phyloP scores from a whole-genome alignment of 2,888 invertebrate species.

The Hecatera dysodea region DNA sequence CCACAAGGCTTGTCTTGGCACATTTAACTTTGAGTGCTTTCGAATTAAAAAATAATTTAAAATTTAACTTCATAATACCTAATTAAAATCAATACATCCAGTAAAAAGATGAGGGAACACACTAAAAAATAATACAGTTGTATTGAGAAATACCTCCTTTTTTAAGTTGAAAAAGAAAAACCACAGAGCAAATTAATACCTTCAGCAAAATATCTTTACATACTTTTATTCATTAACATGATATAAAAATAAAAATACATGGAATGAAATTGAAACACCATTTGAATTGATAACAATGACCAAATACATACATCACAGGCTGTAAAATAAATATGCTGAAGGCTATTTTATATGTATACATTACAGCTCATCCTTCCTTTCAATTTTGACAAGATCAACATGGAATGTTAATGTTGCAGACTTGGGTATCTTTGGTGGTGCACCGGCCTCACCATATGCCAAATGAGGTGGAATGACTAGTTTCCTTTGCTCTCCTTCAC shows the following conservation, averaged over 20 bases:
- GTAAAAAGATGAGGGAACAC: too few species aligned
- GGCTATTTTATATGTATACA: conserved; percentile 10
- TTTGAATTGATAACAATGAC: conserved; percentile 18
- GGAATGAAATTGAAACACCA: conserved; percentile 1
- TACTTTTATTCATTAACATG: not conserved
- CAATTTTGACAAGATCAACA: conserved; percentile 95
- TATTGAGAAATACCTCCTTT: too few species aligned
- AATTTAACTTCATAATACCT: too few species aligned
- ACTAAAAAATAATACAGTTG: too few species aligned
- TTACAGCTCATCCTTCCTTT: conserved; percentile 91
- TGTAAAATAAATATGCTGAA: conserved; percentile 37
- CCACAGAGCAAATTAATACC: conserved; percentile 2
- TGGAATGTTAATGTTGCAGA: conserved; percentile 95
- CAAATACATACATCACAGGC: conserved; percentile 8
- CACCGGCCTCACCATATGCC: conserved; percentile 95
- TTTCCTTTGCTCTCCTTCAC: conserved; percentile 96
- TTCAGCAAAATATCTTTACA: conserved; percentile 36
- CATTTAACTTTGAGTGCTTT: too few species aligned
- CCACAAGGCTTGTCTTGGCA: too few species aligned
- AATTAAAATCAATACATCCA: too few species aligned
- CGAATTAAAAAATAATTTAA: too few species aligned
- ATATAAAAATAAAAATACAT: conserved; percentile 28
- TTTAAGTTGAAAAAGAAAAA: too few species aligned
- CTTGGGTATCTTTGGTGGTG: conserved; percentile 96
- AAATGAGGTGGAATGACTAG: conserved; percentile 96